phyloP scores from a whole-genome alignment of 1,140 invertebrate genomes.

The Lasaia peninsularis region DNA sequence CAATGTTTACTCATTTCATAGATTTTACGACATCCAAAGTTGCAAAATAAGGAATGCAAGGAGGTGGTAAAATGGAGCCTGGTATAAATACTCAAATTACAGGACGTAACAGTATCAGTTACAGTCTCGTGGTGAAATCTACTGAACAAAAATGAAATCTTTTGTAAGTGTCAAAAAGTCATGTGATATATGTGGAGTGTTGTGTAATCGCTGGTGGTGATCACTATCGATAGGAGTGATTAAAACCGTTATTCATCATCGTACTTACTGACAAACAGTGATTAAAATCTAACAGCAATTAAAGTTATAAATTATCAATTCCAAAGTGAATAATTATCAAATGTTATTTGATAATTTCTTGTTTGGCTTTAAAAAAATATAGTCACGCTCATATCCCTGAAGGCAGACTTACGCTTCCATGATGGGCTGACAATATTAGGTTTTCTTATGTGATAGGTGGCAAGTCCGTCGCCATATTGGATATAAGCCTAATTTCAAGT shows the following conservation, averaged over 20 bases:
- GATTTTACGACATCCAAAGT: conserved; percentile 66
- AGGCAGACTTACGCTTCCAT: too few relatives aligned
- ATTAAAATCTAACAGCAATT: not conserved
- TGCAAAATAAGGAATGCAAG: conserved; percentile 56
- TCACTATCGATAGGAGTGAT: conserved; percentile 10
- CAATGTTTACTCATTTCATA: conserved; percentile 74
- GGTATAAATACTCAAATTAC: conserved; percentile 67
- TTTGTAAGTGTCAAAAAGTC: conserved; percentile 54
- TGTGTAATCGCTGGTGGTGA: conserved; percentile 9
- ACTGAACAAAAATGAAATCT: conserved; percentile 54
- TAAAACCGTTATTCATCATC: conserved; percentile 7
- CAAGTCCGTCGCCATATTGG: too few relatives aligned
- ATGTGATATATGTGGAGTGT: conserved; percentile 27
- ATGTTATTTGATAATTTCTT: too few relatives aligned
- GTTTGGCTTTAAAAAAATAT: too few relatives aligned
- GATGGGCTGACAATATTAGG: too few relatives aligned
- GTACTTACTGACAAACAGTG: conserved; percentile 1
- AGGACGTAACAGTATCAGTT: conserved; percentile 57
- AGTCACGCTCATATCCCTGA: too few relatives aligned
- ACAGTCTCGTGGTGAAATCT: conserved; percentile 3
- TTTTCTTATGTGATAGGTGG: too few relatives aligned
- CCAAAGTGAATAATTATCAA: not conserved
- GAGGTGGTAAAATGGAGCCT: conserved; percentile 50
- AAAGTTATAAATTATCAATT: not conserved
- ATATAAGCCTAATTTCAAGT: too few relatives aligned